Conservation (phyloP, 1,140 invertebrate species). For the Bombus superbus region DNA sequence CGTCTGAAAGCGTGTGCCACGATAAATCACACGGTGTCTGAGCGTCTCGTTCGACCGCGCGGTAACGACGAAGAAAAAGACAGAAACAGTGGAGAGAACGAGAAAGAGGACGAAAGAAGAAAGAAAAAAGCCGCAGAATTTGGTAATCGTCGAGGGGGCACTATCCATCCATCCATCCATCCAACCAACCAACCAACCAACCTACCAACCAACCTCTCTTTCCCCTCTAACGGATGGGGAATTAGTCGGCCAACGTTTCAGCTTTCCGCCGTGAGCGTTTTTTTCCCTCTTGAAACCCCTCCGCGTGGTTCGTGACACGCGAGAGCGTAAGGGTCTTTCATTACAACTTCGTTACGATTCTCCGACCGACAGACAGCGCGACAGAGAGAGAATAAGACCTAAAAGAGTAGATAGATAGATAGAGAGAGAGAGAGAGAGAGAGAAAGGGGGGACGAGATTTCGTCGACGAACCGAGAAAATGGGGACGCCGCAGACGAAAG, state of each 20-base stretch:
- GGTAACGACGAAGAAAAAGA: background rate
- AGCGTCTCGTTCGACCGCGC: too few species aligned
- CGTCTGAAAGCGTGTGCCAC: background rate
- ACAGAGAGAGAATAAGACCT: background rate
- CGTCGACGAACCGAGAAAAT: constrained; percentile 35
- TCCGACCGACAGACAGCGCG: too few species aligned
- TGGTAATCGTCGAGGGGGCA: background rate
- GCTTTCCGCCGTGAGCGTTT: constrained; percentile 5
- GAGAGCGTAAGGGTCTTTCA: constrained; percentile 43
- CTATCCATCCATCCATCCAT: background rate
- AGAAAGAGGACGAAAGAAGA: background rate
- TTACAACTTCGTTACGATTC: constrained; percentile 46
- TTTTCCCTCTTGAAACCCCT: background rate
- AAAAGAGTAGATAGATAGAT: too few species aligned
- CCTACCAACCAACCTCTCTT: too few species aligned
- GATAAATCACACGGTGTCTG: constrained; percentile 9
- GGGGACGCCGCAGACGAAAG: constrained; percentile 22
- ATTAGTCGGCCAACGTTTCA: constrained; percentile 35
- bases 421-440: too few species aligned
- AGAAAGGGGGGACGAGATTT: background rate
- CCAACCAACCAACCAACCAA: too few species aligned
- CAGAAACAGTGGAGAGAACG: too few species aligned
- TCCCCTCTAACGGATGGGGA: background rate
- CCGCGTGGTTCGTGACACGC: constrained; percentile 10
- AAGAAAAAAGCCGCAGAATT: constrained; percentile 11